Percentiles rank a stretch among this genome's conserved stretches.
Conservation (phyloP, 2,113 vertebrate genomes). For the Garra rufa region DNA sequence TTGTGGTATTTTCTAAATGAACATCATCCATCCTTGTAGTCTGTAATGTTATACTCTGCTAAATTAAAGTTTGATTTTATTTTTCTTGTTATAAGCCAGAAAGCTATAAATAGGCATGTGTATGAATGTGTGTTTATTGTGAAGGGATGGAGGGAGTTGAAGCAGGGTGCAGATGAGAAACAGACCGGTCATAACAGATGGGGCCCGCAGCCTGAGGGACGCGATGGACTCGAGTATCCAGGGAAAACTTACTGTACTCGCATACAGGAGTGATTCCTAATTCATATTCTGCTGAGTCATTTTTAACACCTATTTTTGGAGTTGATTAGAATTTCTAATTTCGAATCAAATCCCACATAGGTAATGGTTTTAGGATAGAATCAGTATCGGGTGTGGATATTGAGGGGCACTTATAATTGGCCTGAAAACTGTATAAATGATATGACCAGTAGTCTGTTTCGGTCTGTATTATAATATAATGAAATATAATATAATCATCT, state of each 20-base stretch:
- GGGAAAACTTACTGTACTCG: not conserved
- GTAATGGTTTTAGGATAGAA: not conserved
- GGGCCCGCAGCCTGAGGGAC: not conserved
- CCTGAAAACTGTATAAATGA: not conserved
- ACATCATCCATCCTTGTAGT: not conserved
- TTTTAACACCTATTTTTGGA: not conserved
- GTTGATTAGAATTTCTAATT: not conserved
- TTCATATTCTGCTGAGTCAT: constrained; percentile 29
- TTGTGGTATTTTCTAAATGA: not conserved
- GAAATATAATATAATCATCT: not conserved
- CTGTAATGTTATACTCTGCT: not conserved
- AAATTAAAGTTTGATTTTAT: not conserved
- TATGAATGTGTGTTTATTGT: constrained; percentile 3
- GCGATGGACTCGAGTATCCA: not conserved
- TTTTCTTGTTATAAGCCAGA: not conserved
- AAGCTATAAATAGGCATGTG: not conserved
- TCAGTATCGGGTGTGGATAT: not conserved
- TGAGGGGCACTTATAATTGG: not conserved
- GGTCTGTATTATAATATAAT: not conserved
- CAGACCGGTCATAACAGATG: constrained; percentile 35
- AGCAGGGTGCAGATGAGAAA: constrained; percentile 18
- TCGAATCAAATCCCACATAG: not conserved
- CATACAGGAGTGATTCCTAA: not conserved
- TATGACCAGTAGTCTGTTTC: not conserved
- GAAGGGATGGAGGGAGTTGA: not conserved